Evolutionary conservation across 1,140 invertebrate species (phyloP), one percentile per base, ranked within the genome.

Genomic region (Centruroides sculpturatus): DNA sequence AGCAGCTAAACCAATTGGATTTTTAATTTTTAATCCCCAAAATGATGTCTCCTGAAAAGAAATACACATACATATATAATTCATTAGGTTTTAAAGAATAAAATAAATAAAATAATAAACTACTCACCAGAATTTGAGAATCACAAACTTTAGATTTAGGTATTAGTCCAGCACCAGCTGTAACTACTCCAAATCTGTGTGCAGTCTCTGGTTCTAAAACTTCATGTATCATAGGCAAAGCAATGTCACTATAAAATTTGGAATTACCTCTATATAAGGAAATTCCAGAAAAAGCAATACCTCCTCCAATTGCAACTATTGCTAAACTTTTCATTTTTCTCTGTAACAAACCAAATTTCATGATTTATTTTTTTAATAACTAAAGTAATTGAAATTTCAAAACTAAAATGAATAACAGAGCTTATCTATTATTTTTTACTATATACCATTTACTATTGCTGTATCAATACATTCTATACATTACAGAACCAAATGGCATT

Each of bases 1-100:
- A 63, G 96, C 96, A 55, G 95, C 95, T 67, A 98, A 84, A 46
- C 96, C 96, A 68, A 99, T 71, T 1, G 94, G 94, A 78, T 95
- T 97, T 61, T 76, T 76, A 55, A 98, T 84, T 13, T 84, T 69
- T 62, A 66, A 56, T 5, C 71, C 73, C 68, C 71, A 77, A 7
- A 78, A 65, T 12, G 65, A 64, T 7, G 72, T 74, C 62, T 72
- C 69, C 67, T 71, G 23, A 57, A 47, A 67, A 65, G n/a, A 62
- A 57, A 23, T 57, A 12, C 23, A 23, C 23, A 23, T 23, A 23
- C 23, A 23, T 23, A 23, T 23, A 23, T 23, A 23, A 23, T 23
- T 23, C 23, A 23, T 23, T 23, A 23, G 23, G 23, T 23, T 23
- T 23, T 23, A 23, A 23, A 23, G 23, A 23, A 23, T 23, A 23